Evolutionary conservation across 2,113 vertebrate genomes (phyloP).

Genomic region (Pituophis catenifer): DNA sequence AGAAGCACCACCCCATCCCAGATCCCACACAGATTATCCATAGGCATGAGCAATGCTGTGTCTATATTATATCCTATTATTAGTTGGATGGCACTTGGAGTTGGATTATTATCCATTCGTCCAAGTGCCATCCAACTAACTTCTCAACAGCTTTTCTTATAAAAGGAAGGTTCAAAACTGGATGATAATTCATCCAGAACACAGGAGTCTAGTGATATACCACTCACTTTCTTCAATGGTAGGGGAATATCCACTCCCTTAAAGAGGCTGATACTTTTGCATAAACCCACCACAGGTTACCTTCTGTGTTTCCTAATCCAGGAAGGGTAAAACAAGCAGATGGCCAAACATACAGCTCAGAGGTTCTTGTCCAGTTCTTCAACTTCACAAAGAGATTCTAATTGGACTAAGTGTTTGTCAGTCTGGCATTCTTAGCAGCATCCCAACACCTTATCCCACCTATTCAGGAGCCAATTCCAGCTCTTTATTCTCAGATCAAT

Average conservation of each 20-base stretch:
- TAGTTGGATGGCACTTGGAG: background rate
- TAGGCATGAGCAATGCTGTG: background rate
- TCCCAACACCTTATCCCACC: background rate
- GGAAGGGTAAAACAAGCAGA: background rate
- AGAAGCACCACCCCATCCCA: background rate
- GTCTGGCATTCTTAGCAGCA: background rate
- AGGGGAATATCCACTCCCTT: background rate
- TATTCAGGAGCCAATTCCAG: background rate
- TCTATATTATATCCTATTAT: background rate
- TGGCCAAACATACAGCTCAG: background rate
- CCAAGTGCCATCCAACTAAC: background rate
- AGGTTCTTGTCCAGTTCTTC: background rate
- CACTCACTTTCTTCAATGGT: background rate
- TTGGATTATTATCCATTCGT: background rate
- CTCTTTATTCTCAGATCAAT: background rate
- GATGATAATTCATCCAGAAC: background rate
- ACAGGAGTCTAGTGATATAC: background rate
- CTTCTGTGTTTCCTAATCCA: background rate
- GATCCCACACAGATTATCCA: background rate
- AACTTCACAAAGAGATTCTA: background rate
- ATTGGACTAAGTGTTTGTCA: background rate
- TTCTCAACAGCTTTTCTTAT: background rate
- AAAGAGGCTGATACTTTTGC: background rate
- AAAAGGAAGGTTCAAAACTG: background rate
- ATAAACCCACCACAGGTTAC: background rate